Evolutionary conservation across 2,888 invertebrate species (phyloP).

Genomic region (Ochlodes sylvanus): DNA sequence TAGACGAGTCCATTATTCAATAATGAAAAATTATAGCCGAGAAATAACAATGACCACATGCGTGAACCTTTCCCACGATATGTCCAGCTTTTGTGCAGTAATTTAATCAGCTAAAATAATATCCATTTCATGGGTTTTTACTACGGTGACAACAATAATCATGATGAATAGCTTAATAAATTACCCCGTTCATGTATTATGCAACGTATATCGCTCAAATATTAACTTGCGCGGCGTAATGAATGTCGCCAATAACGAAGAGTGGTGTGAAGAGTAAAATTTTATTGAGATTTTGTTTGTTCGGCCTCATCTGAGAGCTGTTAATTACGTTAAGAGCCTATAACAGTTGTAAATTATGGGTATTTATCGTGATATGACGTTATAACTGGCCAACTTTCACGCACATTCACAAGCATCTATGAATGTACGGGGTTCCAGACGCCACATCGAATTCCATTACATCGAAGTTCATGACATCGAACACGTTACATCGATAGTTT

Average conservation of each 20-base stretch:
- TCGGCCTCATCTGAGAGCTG: slow-evolving; percentile 26
- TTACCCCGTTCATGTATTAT: slow-evolving; percentile 33
- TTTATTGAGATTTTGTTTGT: slow-evolving; percentile 32
- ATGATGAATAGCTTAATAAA: slow-evolving; percentile 32
- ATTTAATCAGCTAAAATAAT: slow-evolving; percentile 29
- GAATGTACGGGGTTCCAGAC: too few relatives aligned
- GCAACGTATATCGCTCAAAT: slow-evolving; percentile 35
- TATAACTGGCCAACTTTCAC: background rate
- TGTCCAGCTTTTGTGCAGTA: slow-evolving; percentile 2
- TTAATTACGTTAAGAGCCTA: slow-evolving; percentile 33
- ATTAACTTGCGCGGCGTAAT: slow-evolving; percentile 34
- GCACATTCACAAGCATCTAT: background rate
- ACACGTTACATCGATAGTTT: too few relatives aligned
- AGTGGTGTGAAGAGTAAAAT: slow-evolving; percentile 35
- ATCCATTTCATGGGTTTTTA: slow-evolving; percentile 28
- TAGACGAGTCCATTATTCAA: background rate
- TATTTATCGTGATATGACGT: slow-evolving; percentile 9
- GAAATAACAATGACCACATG: background rate
- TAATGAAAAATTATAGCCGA: background rate
- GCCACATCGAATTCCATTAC: too few relatives aligned
- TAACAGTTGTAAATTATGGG: slow-evolving; percentile 18
- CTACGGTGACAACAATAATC: slow-evolving; percentile 29
- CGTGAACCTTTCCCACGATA: background rate
- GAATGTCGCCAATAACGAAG: slow-evolving; percentile 36
- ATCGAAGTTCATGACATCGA: too few relatives aligned